A percentile compares a stretch with the other conserved stretches of the same genome.
Conservation (phyloP, 2,888 invertebrate genomes). For the Platycheirus albimanus region DNA sequence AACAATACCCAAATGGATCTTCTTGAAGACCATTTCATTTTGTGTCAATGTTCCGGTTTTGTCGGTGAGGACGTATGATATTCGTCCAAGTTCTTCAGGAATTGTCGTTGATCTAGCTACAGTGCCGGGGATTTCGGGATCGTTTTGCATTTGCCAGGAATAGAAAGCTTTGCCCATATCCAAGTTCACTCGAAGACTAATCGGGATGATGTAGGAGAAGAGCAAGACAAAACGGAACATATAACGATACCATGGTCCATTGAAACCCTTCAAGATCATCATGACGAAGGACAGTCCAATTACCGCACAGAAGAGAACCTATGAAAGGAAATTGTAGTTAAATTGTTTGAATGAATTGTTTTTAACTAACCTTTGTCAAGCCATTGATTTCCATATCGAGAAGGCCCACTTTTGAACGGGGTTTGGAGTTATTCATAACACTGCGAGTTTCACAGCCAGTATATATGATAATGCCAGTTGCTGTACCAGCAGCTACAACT, state of each 20-base stretch:
- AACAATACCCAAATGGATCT: slow-evolving; percentile 96
- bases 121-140: slow-evolving; percentile 95
- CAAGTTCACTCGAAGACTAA: slow-evolving; percentile 98
- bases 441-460: slow-evolving; percentile 97
- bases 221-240: slow-evolving; percentile 97
- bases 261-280: slow-evolving; percentile 98
- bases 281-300: slow-evolving; percentile 95
- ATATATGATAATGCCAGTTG: slow-evolving; percentile 97
- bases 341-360: neutral
- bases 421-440: slow-evolving; percentile 99
- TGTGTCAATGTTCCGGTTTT: slow-evolving; percentile 99
- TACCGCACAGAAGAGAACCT: slow-evolving; percentile 94
- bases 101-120: slow-evolving; percentile 99
- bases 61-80: slow-evolving; percentile 98
- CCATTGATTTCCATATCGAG: slow-evolving; percentile 98
- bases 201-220: slow-evolving; percentile 99
- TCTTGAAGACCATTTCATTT: slow-evolving; percentile 99
- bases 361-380: slow-evolving; percentile 90
- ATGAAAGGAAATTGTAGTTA: slow-evolving; percentile 38
- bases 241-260: slow-evolving; percentile 98
- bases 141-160: slow-evolving; percentile 97
- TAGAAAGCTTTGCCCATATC: slow-evolving; percentile 99
- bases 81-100: slow-evolving; percentile 98
- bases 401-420: slow-evolving; percentile 97
- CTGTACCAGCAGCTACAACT: slow-evolving; percentile 98